phyloP scores from a whole-genome alignment of 2,113 vertebrate species.

The Vulpes ferrilata region DNA sequence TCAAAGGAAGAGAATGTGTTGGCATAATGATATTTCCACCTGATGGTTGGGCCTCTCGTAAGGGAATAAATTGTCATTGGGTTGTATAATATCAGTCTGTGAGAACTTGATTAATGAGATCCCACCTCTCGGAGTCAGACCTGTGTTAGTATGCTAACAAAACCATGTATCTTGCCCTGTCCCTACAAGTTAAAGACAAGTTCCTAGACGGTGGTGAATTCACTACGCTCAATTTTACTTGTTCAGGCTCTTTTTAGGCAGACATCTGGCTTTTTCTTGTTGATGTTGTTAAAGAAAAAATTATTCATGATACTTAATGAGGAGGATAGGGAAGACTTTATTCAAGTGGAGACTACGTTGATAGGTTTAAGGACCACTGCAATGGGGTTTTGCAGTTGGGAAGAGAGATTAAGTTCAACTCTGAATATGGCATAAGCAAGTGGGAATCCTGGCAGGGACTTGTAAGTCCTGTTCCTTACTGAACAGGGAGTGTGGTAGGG shows the following conservation, averaged over 20 bases:
- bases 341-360: not conserved
- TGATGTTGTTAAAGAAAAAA: constrained; percentile 12
- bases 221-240: constrained; percentile 20
- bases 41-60: not conserved
- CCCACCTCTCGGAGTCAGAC: not conserved
- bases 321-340: not conserved
- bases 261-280: not conserved
- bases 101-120: constrained; percentile 56
- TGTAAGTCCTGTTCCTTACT: no score
- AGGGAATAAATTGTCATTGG: constrained; percentile 50
- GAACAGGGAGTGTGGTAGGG: not conserved
- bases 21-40: not conserved
- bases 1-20: constrained; percentile 9
- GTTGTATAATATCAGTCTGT: not conserved
- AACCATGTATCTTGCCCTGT: not conserved
- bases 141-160: constrained; percentile 15
- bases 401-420: not conserved
- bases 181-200: not conserved
- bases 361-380: not conserved
- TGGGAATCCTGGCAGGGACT: not conserved
- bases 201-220: not conserved
- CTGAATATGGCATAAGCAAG: not conserved
- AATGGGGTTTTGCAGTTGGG: not conserved
- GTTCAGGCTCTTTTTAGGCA: not conserved
- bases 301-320: not conserved